Evolutionary conservation across 2,888 invertebrate species (phyloP).

Genomic region (Cerceris rybyensis): DNA sequence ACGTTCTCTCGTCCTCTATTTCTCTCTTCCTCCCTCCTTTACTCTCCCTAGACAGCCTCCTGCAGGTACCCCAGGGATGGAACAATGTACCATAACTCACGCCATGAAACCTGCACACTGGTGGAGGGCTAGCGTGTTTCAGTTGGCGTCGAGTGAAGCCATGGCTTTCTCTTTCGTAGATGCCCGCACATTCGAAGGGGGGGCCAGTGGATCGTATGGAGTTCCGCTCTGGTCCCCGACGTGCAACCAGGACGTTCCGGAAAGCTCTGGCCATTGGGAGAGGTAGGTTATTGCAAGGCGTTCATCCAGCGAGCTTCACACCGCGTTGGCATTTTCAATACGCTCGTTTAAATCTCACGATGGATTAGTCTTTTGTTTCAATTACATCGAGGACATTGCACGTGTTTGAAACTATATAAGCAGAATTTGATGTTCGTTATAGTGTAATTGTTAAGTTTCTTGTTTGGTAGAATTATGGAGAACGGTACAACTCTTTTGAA

Average conservation of each 20-base stretch:
- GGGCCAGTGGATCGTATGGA: slow-evolving; percentile 12
- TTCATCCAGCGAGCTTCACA: neutral
- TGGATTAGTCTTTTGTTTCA: too few relatives aligned
- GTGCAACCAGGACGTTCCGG: neutral
- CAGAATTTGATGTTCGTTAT: neutral
- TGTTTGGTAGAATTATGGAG: neutral
- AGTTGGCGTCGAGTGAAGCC: slow-evolving; percentile 13
- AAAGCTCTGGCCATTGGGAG: slow-evolving; percentile 24
- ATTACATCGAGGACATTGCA: too few relatives aligned
- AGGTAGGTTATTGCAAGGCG: slow-evolving; percentile 9
- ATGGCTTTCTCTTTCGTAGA: slow-evolving; percentile 30
- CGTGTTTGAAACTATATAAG: too few relatives aligned
- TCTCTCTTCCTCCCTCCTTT: neutral
- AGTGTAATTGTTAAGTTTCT: neutral
- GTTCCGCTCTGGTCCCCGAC: slow-evolving; percentile 4
- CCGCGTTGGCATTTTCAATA: neutral
- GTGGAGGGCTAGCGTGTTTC: slow-evolving; percentile 49
- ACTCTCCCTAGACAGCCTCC: neutral
- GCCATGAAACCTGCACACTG: slow-evolving; percentile 42
- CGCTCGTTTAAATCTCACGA: neutral
- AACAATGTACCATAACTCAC: slow-evolving; percentile 76
- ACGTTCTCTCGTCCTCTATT: neutral
- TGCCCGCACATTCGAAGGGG: slow-evolving; percentile 3
- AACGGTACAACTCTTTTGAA: too few relatives aligned
- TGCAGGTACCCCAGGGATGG: slow-evolving; percentile 50